A percentile compares a stretch with the other conserved stretches of the same genome.
Evolutionary conservation across 92 coral and sea anemone genomes (phyloP).

Genomic region (Zoanthus solanderi): DNA sequence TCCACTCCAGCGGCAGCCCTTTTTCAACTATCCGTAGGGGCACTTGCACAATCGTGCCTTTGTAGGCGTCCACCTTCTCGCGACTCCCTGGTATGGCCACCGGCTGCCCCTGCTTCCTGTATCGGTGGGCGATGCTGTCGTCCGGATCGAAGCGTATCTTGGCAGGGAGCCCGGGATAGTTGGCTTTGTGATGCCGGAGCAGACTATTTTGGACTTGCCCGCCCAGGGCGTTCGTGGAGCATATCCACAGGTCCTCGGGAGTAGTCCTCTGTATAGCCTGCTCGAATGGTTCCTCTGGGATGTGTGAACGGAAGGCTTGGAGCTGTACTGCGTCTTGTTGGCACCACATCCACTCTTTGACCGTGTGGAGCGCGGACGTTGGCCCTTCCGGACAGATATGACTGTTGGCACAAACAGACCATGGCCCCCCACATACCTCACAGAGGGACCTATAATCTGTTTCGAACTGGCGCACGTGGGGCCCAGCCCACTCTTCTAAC

Average conservation of each 20-base stretch:
- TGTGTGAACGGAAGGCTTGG: not conserved
- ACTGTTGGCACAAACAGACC: too few species aligned
- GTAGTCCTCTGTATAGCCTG: slow-evolving; percentile 34
- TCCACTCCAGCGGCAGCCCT: slow-evolving; percentile 39
- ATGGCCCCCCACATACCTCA: too few species aligned
- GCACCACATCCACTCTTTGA: slow-evolving; percentile 34
- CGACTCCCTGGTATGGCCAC: slow-evolving; percentile 12
- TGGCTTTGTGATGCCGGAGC: slow-evolving; percentile 19
- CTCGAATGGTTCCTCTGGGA: slow-evolving; percentile 9
- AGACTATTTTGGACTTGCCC: slow-evolving; percentile 21
- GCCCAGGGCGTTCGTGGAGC: slow-evolving; percentile 13
- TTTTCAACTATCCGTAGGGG: not conserved
- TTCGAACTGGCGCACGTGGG: too few species aligned
- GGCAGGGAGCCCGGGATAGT: not conserved
- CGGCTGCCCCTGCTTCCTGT: slow-evolving; percentile 12
- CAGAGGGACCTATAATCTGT: too few species aligned
- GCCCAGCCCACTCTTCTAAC: slow-evolving; percentile 56
- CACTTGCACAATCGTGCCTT: not conserved
- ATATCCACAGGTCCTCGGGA: slow-evolving; percentile 24
- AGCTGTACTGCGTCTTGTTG: slow-evolving; percentile 16
- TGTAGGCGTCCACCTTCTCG: not conserved
- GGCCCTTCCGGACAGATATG: too few species aligned
- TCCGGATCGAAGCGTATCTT: slow-evolving; percentile 40
- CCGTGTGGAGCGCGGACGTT: too few species aligned
- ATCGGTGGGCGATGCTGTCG: slow-evolving; percentile 35